Evolutionary conservation across 37 sponge, comb jelly and placozoan species (phyloP).

Genomic region (Mnemiopsis leidyi): DNA sequence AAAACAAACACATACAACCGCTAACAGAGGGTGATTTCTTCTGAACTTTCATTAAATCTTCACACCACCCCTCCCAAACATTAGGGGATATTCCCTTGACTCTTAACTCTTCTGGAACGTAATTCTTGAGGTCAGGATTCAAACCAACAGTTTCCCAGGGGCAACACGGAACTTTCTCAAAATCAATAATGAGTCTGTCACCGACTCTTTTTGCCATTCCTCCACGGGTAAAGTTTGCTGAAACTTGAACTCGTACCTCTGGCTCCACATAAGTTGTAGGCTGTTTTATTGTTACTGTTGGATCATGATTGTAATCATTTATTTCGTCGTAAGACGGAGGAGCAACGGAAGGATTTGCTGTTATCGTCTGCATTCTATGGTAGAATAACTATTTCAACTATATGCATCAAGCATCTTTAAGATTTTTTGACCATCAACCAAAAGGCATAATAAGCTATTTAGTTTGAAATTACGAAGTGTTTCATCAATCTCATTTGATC

Average conservation of each 20-base stretch:
- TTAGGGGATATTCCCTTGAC: neutral
- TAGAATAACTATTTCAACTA: no score
- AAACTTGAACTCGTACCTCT: neutral
- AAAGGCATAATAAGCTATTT: no score
- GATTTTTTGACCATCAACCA: no score
- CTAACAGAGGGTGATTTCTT: conserved; percentile 38
- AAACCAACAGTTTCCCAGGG: conserved; percentile 1
- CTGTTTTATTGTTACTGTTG: neutral
- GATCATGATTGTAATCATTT: neutral
- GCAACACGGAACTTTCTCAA: conserved; percentile 19
- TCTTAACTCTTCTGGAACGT: conserved; percentile 23
- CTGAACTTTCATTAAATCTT: conserved; percentile 41
- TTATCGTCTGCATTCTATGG: no score
- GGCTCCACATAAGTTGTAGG: neutral
- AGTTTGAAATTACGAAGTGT: no score
- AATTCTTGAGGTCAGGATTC: neutral
- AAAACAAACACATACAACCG: conserved; percentile 39
- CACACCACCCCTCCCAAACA: conserved; percentile 21
- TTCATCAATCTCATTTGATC: no score
- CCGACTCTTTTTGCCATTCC: neutral
- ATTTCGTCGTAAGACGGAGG: no score
- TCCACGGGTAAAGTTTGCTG: neutral
- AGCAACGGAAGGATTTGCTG: no score
- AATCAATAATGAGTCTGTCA: conserved; percentile 27
- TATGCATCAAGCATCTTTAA: no score